Base-by-base conservation (phyloP, 2,888 invertebrate species). In the Phengaris alcon region DNA sequence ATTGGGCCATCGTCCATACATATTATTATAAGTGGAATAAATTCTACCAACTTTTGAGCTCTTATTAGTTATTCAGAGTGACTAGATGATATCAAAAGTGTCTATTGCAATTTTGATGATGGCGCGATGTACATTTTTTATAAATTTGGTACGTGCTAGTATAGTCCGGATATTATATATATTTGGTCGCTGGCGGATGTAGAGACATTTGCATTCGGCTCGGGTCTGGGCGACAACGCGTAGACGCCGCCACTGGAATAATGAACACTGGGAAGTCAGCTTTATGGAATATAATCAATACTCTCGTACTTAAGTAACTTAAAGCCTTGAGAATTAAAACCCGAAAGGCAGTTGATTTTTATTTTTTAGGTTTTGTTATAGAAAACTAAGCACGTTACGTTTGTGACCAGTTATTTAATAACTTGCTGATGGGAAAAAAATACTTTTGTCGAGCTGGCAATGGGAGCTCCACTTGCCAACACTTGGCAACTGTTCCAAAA, bases 101-200 rank as follows among this genome's bases (percentile, higher is more conserved):
- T 9, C 22, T 10, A 59, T 12, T 10, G 64, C 35, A 12, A 35
- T 64, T 64, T 64, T 9, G 46, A 69, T 48, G 8, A 46, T n/a
- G 46, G 46, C 44, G 8, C 15, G 7, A 70, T 12, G 22, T 72
- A 15, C 13, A 13, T 22, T 52, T 72, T 35, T 72, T 72, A 13
- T n/a, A 5, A 8, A 69, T 51, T 54, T 72, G 6, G 72, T 52
- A 52, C 72, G 70, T 48, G 48, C 12, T 69, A 46, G 68, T 74
- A 80, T 82, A 84, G 87, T 81, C 90, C 91, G 91, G 91, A 91
- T 87, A 84, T 87, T 81, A 82, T 81, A 86, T 81, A 86, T 86
- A 88, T 89, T 90, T 83, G 86, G 86, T 86, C 82, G 85, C 82
- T 84, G 87, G 84, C 91, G 92, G 92, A 93, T 91, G 90, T 88